phyloP scores from a whole-genome alignment of 2,797 vertebrate genomes.

The Synanceia verrucosa region DNA sequence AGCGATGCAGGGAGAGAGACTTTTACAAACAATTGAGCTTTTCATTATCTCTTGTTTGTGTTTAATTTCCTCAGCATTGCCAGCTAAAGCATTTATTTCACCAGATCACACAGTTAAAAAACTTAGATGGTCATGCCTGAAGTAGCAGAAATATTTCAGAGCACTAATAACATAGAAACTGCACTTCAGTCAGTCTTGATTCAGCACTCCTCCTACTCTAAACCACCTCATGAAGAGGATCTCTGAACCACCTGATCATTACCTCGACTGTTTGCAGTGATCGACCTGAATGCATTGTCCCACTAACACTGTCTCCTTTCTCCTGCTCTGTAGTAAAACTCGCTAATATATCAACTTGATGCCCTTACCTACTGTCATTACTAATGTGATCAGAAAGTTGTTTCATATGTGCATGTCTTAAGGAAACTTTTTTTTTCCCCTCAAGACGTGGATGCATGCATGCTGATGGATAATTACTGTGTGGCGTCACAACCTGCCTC shows the following conservation, averaged over 20 bases:
- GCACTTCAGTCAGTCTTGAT: not conserved
- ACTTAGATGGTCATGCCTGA: not conserved
- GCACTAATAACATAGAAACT: not conserved
- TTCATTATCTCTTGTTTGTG: not conserved
- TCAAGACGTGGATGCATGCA: constrained; percentile 36
- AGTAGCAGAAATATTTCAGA: not conserved
- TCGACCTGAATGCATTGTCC: not conserved
- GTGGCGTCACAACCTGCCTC: not conserved
- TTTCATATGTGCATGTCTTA: constrained; percentile 14
- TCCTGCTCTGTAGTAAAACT: constrained; percentile 3
- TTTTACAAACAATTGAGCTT: not conserved
- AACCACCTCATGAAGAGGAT: not conserved
- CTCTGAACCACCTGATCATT: not conserved
- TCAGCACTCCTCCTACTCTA: constrained; percentile 22
- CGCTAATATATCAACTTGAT: not conserved
- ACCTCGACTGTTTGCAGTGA: not conserved
- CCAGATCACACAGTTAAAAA: not conserved
- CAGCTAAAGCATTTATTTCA: not conserved
- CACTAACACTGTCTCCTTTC: not conserved
- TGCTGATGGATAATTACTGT: constrained; percentile 17
- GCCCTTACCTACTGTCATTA: not conserved
- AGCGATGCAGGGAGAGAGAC: not conserved
- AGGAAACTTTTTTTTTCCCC: not conserved
- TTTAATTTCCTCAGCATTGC: not conserved
- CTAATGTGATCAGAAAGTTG: constrained; percentile 9